Base-by-base conservation (phyloP, 2,113 vertebrate genomes). In the Ammodytes dubius region DNA sequence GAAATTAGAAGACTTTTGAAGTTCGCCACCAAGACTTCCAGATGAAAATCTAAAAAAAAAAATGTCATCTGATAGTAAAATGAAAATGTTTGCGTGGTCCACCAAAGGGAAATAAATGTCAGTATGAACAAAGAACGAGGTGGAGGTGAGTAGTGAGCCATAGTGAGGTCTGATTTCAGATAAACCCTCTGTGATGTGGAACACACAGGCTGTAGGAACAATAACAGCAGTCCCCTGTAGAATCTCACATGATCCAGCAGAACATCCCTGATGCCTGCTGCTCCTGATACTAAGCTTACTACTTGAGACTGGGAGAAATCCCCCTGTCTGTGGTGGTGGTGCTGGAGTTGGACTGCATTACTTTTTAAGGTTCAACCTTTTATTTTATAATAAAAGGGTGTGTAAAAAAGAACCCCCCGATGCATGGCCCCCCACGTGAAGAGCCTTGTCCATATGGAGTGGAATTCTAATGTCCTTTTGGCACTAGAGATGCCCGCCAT, bases 371-470 rank as follows among this genome's bases (percentile, higher is more conserved):
- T 42, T 10, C 17, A 58, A 1, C 43, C 4, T 27, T 6, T 54
- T 19, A 43, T 45, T 53, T 19, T 27, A 27, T 27, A 27, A 27
- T 27, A 27, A 27, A 27, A 27, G 27, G 27, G 27, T 27, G 27
- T 27, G 2, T 27, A 27, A 27, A 27, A 27, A 27, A 27, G 27
- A 27, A 27, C 27, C 27, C 27, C 37, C 49, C 7, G 12, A 42
- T 0, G n/a, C 0, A 5, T 35, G 4, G 40, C n/a, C 43, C 37
- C 35, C 59, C 70, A 35, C 74, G 12, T 76, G 42, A 59, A 50
- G 47, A 60, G 54, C 40, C 43, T 63, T 1, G 40, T 75, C 69
- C 67, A 42, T 67, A 58, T 61, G 70, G 84, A 83, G 65, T 71
- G 84, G 84, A 27, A 27, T 27, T 27, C 27, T 27, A 27, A 27